Evolutionary conservation across 2,113 vertebrate species (phyloP).

Genomic region (Nesogale talazaci): DNA sequence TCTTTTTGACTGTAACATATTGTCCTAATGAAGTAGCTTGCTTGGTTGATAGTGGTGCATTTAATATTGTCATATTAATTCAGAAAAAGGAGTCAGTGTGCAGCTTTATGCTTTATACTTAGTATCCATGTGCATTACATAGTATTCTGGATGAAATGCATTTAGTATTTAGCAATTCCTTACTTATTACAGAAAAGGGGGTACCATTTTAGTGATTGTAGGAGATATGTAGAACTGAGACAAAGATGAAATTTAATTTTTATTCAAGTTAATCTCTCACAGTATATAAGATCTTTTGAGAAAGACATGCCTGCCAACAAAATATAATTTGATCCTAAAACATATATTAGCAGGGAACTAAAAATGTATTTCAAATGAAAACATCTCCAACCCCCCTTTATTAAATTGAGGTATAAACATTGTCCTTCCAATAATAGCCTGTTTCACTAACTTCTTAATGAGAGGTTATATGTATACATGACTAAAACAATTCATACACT

Average conservation of each 20-base stretch:
- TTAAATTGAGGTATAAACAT: conserved; percentile 10
- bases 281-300: conserved; percentile 3
- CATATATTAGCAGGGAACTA: conserved; percentile 24
- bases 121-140: conserved; percentile 13
- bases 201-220: not conserved
- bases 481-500: conserved; percentile 8
- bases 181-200: conserved; percentile 13
- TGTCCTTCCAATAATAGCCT: not conserved
- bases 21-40: conserved; percentile 28
- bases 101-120: not conserved
- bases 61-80: conserved; percentile 23
- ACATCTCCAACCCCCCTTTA: not conserved
- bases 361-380: conserved; percentile 38
- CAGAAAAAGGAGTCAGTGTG: conserved; percentile 20
- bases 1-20: not conserved
- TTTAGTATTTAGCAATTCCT: not conserved
- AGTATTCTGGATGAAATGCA: not conserved
- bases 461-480: not conserved
- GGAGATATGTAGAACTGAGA: not conserved
- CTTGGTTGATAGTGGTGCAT: not conserved
- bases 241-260: conserved; percentile 27
- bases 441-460: conserved; percentile 37
- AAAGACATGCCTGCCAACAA: not conserved
- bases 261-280: conserved; percentile 16
- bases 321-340: conserved; percentile 5